phyloP scores from a whole-genome alignment of 2,888 invertebrate species.

The Muschampia plurimacula region DNA sequence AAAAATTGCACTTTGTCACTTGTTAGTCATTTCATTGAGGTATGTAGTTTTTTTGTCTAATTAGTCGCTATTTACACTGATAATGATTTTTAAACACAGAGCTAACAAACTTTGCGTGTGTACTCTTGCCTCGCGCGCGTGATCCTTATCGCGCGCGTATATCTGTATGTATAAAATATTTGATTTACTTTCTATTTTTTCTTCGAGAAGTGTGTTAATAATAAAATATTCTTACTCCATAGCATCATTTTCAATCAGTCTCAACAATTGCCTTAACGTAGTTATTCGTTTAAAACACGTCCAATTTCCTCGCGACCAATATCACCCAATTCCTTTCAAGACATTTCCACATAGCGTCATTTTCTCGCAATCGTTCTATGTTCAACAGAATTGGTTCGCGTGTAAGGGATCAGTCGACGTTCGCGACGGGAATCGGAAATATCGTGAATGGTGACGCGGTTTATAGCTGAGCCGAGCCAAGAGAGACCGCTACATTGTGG shows the following conservation, averaged over 20 bases:
- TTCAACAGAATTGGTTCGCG: slow-evolving; percentile 58
- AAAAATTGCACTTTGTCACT: background rate
- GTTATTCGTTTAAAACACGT: slow-evolving; percentile 35
- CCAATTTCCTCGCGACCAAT: slow-evolving; percentile 35
- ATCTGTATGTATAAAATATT: too few species aligned
- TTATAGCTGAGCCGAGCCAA: slow-evolving; percentile 69
- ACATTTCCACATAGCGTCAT: slow-evolving; percentile 52
- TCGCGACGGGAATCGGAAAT: slow-evolving; percentile 59
- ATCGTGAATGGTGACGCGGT: slow-evolving; percentile 59
- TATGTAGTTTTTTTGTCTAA: too few species aligned
- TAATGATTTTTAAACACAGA: too few species aligned
- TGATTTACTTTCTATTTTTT: too few species aligned
- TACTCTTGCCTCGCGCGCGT: too few species aligned
- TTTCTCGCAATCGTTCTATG: slow-evolving; percentile 46
- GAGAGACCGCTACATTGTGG: slow-evolving; percentile 64
- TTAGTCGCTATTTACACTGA: too few species aligned
- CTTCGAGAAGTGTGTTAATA: background rate
- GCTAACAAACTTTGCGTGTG: too few species aligned
- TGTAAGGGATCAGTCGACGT: slow-evolving; percentile 56
- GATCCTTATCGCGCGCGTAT: too few species aligned
- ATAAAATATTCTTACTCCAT: background rate
- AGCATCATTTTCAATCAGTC: background rate
- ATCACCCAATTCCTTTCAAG: slow-evolving; percentile 48
- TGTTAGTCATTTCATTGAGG: too few species aligned
- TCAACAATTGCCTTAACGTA: background rate